Base-by-base conservation (phyloP, 92 coral and sea anemone species). In the Actinostola sp. region DNA sequence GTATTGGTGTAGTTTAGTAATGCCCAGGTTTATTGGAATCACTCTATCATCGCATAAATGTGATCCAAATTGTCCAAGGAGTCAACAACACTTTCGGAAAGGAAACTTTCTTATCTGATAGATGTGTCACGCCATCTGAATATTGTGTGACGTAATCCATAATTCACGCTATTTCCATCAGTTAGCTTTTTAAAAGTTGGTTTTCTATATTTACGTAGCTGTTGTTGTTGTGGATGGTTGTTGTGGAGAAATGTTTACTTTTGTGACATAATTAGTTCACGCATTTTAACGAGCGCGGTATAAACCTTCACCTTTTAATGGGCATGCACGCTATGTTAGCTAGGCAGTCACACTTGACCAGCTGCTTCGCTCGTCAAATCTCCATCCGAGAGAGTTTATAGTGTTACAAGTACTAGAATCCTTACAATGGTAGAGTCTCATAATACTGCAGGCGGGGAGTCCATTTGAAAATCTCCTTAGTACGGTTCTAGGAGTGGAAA, bases 251-350 rank as follows among this genome's bases (percentile, higher is more conserved):
- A 26, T 53, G 39, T 57, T 6, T 21, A 52, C 59, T 24, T 5
- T 52, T 28, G 63, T 57, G 35, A 50, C 29, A 51, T 38, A 15
- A 51, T 68, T 43, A 66, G 27, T 53, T 46, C 30, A 28, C 74
- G 74, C 74, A 68, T 68, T 51, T 50, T 48, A 51, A 68, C 34
- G 74, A 28, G 57, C 41, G 27, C 43, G 42, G 38, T 15, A 29
- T 45, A 27, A 45, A 38, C 57, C 10, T 52, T 68, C 45, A 68
- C 61, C 38, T 27, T 50, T 20, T 20, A 66, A 64, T 45, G 72
- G 59, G 62, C 74, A 68, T 68, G 62, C 74, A 68, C 74, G 74
- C 74, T 68, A 51, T 68, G 74, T 51, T 5, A 35, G 30, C 30
- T 46, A 3, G 56, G 9, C 66, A 50, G 74, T 68, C 62, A 50